Evolutionary conservation across 2,797 vertebrate genomes (phyloP).

Genomic region (Chaunax sp.): DNA sequence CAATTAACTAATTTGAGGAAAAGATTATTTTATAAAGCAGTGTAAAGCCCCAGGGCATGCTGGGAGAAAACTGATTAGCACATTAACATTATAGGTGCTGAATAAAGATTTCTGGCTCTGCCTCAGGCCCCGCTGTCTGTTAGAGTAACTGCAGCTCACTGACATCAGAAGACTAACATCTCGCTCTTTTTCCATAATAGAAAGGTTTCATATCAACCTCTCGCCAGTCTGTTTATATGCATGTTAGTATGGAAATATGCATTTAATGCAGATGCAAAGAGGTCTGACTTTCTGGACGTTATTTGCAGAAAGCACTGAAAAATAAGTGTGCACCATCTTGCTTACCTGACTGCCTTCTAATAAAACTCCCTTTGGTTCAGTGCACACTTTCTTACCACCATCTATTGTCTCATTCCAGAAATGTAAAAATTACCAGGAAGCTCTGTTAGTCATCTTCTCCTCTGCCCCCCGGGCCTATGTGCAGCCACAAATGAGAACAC

Average conservation of each 20-base stretch:
- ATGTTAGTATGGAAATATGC: neutral
- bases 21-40: conserved; percentile 59
- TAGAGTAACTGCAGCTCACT: conserved; percentile 47
- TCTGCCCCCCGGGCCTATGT: conserved; percentile 40
- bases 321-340: neutral
- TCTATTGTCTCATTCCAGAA: conserved; percentile 24
- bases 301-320: neutral
- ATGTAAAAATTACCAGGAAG: conserved; percentile 35
- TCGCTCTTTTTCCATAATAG: conserved; percentile 19
- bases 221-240: neutral
- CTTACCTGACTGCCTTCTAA: neutral
- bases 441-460: conserved; percentile 8
- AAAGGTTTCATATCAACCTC: conserved; percentile 28
- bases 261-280: neutral
- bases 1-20: conserved; percentile 67
- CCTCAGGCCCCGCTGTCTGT: conserved; percentile 56
- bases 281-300: neutral
- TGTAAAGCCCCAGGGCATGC: conserved; percentile 44
- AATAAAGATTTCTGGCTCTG: conserved; percentile 55
- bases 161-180: conserved; percentile 41
- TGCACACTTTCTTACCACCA: neutral
- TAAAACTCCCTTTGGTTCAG: neutral
- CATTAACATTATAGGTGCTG: conserved; percentile 65
- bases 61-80: conserved; percentile 77
- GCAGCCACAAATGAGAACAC: conserved; percentile 59